Evolutionary conservation across 2,888 invertebrate species (phyloP).

Genomic region (Hofmannophila pseudospretella): DNA sequence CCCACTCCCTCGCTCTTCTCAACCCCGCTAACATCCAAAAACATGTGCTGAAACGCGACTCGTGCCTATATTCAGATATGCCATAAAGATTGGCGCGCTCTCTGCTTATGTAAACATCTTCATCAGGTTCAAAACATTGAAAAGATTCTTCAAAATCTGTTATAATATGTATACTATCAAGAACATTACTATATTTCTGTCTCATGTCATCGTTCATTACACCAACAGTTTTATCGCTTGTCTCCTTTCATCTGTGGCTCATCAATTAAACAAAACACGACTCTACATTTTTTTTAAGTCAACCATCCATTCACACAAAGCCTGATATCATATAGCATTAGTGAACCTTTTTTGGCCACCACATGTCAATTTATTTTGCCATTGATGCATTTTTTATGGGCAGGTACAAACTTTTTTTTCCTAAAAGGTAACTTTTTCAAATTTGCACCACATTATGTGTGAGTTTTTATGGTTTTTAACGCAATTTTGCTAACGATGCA

Average conservation of each 20-base stretch:
- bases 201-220: background rate
- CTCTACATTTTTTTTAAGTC: slow-evolving; percentile 16
- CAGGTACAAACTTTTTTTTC: slow-evolving; percentile 32
- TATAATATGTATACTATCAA: too few species aligned
- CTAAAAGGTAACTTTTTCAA: slow-evolving; percentile 38
- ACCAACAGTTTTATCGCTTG: background rate
- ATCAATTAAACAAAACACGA: slow-evolving; percentile 4
- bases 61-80: too few species aligned
- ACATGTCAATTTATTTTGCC: slow-evolving; percentile 51
- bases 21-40: too few species aligned
- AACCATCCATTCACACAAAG: slow-evolving; percentile 29
- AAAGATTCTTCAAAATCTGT: too few species aligned
- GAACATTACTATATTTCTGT: background rate
- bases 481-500: slow-evolving; percentile 60
- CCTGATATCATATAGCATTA: slow-evolving; percentile 54
- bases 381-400: slow-evolving; percentile 37
- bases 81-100: too few species aligned
- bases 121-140: too few species aligned
- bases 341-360: slow-evolving; percentile 41
- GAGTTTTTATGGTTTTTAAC: slow-evolving; percentile 52
- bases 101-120: too few species aligned
- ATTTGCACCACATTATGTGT: slow-evolving; percentile 59
- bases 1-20: too few species aligned
- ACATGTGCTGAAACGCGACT: too few species aligned
- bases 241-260: background rate